A percentile compares a stretch with the other conserved stretches of the same genome.
phyloP scores from a whole-genome alignment of 1,140 invertebrate species.

The Pachypeltis micranthus region DNA sequence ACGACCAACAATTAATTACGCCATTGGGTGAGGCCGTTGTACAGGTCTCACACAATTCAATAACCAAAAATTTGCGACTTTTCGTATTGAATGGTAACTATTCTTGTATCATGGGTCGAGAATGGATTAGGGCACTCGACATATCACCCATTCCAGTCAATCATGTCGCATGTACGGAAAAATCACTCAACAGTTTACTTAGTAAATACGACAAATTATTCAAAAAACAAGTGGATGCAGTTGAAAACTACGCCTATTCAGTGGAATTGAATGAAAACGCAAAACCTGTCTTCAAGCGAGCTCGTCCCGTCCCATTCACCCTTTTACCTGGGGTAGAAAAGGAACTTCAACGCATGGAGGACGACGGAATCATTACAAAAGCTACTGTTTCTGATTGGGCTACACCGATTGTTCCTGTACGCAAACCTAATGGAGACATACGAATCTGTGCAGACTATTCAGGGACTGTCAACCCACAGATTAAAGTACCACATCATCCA shows the following conservation, averaged over 20 bases:
- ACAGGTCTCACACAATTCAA: background rate
- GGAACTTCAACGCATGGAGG: conserved; percentile 32
- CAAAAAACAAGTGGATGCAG: conserved; percentile 1
- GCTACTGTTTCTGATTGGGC: conserved; percentile 38
- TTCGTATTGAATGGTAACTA: background rate
- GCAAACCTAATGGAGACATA: conserved; percentile 36
- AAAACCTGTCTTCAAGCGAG: background rate
- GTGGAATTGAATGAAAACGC: background rate
- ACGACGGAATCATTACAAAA: conserved; percentile 31
- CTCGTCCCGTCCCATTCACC: background rate
- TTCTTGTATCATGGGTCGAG: background rate
- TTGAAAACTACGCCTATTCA: background rate
- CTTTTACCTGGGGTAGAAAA: background rate
- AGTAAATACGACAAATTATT: background rate
- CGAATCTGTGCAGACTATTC: conserved; percentile 41
- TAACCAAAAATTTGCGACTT: background rate
- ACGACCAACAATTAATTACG: background rate
- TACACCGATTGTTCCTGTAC: conserved; percentile 38
- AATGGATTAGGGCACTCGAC: background rate
- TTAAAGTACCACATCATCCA: background rate
- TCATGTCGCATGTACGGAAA: background rate
- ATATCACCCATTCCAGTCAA: background rate
- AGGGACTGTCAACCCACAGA: conserved; percentile 33
- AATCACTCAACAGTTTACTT: background rate
- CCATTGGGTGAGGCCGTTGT: background rate